Base-by-base conservation (phyloP, 2,797 vertebrate genomes). In the Decapterus maruadsi region DNA sequence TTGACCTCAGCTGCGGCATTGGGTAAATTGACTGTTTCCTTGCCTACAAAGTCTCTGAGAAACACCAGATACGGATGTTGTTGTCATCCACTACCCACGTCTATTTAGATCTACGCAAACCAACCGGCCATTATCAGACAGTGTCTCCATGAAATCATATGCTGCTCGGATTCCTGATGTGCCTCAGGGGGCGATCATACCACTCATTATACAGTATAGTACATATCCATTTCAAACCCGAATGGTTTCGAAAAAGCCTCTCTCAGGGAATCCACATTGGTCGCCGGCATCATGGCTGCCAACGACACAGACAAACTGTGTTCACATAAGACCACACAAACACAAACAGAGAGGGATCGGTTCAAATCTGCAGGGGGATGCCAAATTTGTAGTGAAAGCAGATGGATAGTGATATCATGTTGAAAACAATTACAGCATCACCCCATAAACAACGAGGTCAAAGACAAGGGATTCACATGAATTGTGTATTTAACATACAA, bases 251-350 rank as follows among this genome's bases (percentile, higher is more conserved):
- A 55, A 59, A 80, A 40, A 60, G 50, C 19, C 61, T 70, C 57
- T 60, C 51, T 26, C 26, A 26, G 11, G 61, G 29, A 64, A 72
- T 80, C 56, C 46, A 9, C 19, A 1, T 36, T 12, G 14, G 50
- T 78, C 66, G 46, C 46, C 6, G 9, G 53, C 68, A 67, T 85
- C 65, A 8, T 11, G 40, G 66, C 63, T 81, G 55, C 60, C 51
- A 68, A 79, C 19, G 74, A 85, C 17, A 17, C 57, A 80, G 63
- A 81, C 51, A 71, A 42, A 65, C 43, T 77, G 57, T 86, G 82
- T 82, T 87, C 57, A 83, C 68, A 67, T 75, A 68, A 84, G 86
- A 89, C 89, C 90, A 91, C 90, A 90, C 91, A 90, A 89, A 93
- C 75, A 81, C 80, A 89, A 86, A 77, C 69, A 65, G 70, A 16